A percentile compares a stretch with the other conserved stretches of the same genome.
Conservation (phyloP, 2,888 invertebrate species). For the Platynereis dumerilii region DNA sequence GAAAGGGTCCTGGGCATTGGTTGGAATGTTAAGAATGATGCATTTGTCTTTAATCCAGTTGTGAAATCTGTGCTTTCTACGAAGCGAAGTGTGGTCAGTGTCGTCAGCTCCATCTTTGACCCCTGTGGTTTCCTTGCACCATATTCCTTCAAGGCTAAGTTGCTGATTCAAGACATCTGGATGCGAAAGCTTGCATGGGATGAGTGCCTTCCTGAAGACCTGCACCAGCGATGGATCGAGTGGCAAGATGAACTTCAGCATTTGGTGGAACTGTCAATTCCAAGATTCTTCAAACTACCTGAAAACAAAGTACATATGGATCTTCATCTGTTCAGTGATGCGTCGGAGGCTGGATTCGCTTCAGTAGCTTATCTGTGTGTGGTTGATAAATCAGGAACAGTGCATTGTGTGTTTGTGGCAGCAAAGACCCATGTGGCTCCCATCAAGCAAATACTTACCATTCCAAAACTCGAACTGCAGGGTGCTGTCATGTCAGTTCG, state of each 20-base stretch:
- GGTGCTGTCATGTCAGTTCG: slow-evolving; percentile 22
- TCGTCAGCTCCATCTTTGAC: slow-evolving; percentile 33
- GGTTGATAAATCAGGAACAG: slow-evolving; percentile 2
- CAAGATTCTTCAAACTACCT: slow-evolving; percentile 16
- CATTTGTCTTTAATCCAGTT: slow-evolving; percentile 14
- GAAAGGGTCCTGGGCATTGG: too few relatives aligned
- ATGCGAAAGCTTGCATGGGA: slow-evolving; percentile 36
- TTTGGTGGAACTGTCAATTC: slow-evolving; percentile 10
- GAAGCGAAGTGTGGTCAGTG: too few relatives aligned
- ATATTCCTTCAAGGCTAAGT: slow-evolving; percentile 34
- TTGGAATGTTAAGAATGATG: too few relatives aligned
- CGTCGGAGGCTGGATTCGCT: slow-evolving; percentile 24
- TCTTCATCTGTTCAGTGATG: slow-evolving; percentile 31
- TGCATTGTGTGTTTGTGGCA: slow-evolving; percentile 20
- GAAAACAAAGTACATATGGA: background rate
- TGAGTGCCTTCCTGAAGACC: slow-evolving; percentile 33
- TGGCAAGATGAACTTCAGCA: slow-evolving; percentile 25
- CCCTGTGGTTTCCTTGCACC: slow-evolving; percentile 40
- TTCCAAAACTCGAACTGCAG: slow-evolving; percentile 28
- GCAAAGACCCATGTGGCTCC: slow-evolving; percentile 29
- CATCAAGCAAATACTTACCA: slow-evolving; percentile 18
- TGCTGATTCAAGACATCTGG: slow-evolving; percentile 39
- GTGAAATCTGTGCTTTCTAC: too few relatives aligned
- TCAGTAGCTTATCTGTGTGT: slow-evolving; percentile 21
- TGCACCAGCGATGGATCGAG: slow-evolving; percentile 31